A percentile compares a stretch with the other conserved stretches of the same genome.
These are phyloP conservation scores for Characodon lateralis DNA, from an alignment of 2,797 vertebrate genomes.

Conservation along the genomic window DNA sequence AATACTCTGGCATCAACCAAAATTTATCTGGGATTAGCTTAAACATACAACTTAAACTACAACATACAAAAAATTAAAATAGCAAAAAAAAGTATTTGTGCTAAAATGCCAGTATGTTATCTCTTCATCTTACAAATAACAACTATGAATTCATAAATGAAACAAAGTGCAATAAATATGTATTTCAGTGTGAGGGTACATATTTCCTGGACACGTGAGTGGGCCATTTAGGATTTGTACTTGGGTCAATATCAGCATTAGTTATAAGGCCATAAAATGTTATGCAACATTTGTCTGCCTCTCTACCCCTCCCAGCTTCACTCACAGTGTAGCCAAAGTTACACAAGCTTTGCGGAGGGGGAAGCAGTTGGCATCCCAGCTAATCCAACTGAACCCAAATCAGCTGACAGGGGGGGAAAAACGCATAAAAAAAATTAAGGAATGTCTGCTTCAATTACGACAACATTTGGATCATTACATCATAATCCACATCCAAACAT, in stretches of 20 bases:
- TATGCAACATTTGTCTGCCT: constrained; percentile 60
- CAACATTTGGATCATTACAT: constrained; percentile 74
- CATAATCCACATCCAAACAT: constrained; percentile 67
- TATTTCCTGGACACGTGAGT: constrained; percentile 53
- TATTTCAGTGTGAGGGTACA: constrained; percentile 9
- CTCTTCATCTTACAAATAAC: neutral
- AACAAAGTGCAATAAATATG: neutral
- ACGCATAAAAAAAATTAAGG: constrained; percentile 57
- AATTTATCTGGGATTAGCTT: constrained; percentile 15
- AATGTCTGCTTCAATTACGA: constrained; percentile 76
- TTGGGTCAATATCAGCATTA: constrained; percentile 64
- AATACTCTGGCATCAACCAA: constrained; percentile 9
- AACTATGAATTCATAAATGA: neutral
- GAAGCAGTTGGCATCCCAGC: constrained; percentile 73
- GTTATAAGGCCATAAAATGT: constrained; percentile 69
- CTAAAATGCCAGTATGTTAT: neutral
- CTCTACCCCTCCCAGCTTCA: constrained; percentile 43
- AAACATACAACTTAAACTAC: constrained; percentile 2
- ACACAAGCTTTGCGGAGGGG: constrained; percentile 70
- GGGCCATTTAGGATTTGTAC: constrained; percentile 51
- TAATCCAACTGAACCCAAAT: constrained; percentile 72
- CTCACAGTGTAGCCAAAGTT: constrained; percentile 68
- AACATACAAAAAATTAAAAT: neutral
- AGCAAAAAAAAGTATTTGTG: neutral
- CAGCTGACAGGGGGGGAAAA: constrained; percentile 41